These are phyloP conservation scores for Drosophila oshimai DNA, from an alignment of 1,140 invertebrate genomes.

Conservation along the genomic window DNA sequence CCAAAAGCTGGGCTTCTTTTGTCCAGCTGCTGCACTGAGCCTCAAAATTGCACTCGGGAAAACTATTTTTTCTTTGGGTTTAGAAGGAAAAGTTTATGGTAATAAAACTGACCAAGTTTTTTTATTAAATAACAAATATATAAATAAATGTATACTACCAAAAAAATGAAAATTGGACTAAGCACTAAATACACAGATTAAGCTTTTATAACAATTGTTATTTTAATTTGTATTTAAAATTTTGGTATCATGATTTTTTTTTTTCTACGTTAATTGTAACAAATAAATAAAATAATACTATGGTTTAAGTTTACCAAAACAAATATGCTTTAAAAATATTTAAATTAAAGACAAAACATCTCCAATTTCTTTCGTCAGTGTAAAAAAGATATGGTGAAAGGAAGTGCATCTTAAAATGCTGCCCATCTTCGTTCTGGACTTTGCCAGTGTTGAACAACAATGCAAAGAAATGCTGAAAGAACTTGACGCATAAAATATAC, in stretches of 20 bases:
- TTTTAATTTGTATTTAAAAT: no score
- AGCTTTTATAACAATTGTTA: no score
- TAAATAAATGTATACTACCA: no score
- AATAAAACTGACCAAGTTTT: no score
- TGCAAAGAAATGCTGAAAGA: constrained; percentile 5
- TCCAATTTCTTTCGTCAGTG: not conserved
- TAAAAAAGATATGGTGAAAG: not conserved
- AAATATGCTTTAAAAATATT: no score
- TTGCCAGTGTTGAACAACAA: constrained; percentile 19
- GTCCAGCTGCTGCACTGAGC: constrained; percentile 22
- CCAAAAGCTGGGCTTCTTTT: constrained; percentile 15
- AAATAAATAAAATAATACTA: no score
- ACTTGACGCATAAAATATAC: constrained; percentile 11
- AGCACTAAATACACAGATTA: no score
- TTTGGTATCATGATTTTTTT: no score
- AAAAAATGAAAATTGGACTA: no score
- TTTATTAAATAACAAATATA: no score
- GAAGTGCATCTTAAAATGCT: constrained; percentile 8
- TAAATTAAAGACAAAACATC: not conserved
- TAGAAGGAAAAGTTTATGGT: not conserved
- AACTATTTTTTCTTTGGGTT: not conserved
- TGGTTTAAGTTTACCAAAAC: no score
- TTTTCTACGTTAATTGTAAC: no score
- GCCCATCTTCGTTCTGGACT: not conserved
- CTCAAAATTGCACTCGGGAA: constrained; percentile 4